Base-by-base conservation (phyloP, 2,888 invertebrate genomes). In the Lycaena phlaeas region DNA sequence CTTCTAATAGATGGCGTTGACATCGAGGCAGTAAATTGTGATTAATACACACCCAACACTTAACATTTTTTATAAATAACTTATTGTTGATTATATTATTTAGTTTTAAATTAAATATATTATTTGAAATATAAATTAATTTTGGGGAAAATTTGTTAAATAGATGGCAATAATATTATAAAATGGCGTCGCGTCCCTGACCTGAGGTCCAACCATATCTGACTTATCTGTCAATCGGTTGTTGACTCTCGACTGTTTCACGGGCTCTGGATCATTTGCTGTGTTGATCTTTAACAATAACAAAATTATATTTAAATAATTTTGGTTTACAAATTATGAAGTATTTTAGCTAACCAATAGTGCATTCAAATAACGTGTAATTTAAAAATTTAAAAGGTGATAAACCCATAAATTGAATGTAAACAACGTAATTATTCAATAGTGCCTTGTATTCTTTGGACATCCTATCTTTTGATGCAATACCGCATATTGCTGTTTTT, bases 221-320 rank as follows among this genome's bases (percentile, higher is more conserved):
- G 14, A 7, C 5, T 2, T 30, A 10, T 30, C 30, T 31, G 14
- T 34, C 34, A 34, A 34, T 17, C 34, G 22, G 34, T 34, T 34
- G 34, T 34, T 34, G 34, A 34, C 34, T 34, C 18, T 4, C 18
- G 18, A 3, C 18, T 34, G 9, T 34, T 18, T 22, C 5, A 9
- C 14, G 22, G 22, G 2, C 22, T 2, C n/a, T n/a, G n/a, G 7
- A 6, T 5, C 9, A 18, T 22, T 22, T 22, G 5, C 9, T 22
- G 22, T 22, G n/a, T n/a, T n/a, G n/a, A n/a, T n/a, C n/a, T n/a
- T n/a, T n/a, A n/a, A n/a, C n/a, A n/a, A n/a, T n/a, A n/a, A n/a
- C n/a, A n/a, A n/a, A n/a, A n/a, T n/a, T n/a, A n/a, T n/a, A n/a
- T n/a, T n/a, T n/a, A n/a, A n/a, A n/a, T n/a, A n/a, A n/a, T n/a